These are phyloP conservation scores for Austrolebias charrua DNA, from an alignment of 2,797 vertebrate genomes.

Conservation along the genomic window DNA sequence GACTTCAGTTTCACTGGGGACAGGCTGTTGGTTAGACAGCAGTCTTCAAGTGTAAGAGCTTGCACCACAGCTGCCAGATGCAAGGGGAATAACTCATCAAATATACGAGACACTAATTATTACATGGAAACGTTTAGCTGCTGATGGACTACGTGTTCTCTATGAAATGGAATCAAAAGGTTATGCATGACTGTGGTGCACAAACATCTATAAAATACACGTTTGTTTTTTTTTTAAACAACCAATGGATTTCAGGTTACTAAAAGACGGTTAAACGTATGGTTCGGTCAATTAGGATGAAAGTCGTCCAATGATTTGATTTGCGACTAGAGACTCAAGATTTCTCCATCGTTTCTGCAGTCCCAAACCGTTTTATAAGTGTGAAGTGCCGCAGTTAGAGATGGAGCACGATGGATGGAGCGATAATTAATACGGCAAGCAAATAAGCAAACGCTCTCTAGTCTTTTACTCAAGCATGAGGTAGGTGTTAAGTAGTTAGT, in stretches of 20 bases:
- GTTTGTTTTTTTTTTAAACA: neutral
- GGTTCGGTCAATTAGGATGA: too few species aligned
- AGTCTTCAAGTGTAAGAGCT: slow-evolving; percentile 18
- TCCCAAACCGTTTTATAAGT: neutral
- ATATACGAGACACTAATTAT: slow-evolving; percentile 12
- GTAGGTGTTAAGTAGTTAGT: too few species aligned
- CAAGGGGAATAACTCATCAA: slow-evolving; percentile 6
- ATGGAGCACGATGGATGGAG: neutral
- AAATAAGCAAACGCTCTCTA: neutral
- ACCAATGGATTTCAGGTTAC: too few species aligned
- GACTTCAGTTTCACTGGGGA: slow-evolving; percentile 22
- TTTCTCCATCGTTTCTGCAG: neutral
- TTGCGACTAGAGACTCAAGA: neutral
- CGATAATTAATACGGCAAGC: neutral
- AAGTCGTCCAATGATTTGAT: neutral
- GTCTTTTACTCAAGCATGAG: too few species aligned
- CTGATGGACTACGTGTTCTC: slow-evolving; percentile 4
- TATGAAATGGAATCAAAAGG: slow-evolving; percentile 25
- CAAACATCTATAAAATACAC: neutral
- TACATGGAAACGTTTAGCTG: slow-evolving; percentile 20
- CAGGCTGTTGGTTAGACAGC: slow-evolving; percentile 24
- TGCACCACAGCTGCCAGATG: slow-evolving; percentile 25
- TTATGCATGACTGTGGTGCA: slow-evolving; percentile 14
- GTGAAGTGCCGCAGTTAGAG: neutral
- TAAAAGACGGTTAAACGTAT: too few species aligned